These are phyloP conservation scores for Centropristis striata DNA, from an alignment of 2,113 vertebrate species.

Conservation along the genomic window DNA sequence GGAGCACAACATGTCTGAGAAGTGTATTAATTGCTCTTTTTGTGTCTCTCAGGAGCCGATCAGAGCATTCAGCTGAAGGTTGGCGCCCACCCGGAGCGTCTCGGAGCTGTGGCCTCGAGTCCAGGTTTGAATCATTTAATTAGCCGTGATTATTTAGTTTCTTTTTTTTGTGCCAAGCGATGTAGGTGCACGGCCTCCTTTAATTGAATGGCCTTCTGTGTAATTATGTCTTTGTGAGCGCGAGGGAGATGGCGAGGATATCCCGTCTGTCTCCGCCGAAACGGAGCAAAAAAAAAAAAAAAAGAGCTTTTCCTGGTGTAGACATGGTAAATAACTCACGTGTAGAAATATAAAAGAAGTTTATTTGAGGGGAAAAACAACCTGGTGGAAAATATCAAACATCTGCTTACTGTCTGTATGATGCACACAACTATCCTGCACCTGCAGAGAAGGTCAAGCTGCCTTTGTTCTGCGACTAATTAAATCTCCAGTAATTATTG, in stretches of 20 bases:
- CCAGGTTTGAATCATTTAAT: slow-evolving; percentile 77
- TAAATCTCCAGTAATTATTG: slow-evolving; percentile 73
- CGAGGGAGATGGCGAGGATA: slow-evolving; percentile 41
- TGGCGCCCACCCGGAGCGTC: slow-evolving; percentile 13
- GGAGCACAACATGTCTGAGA: slow-evolving; percentile 13
- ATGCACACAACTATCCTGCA: slow-evolving; percentile 32
- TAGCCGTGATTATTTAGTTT: slow-evolving; percentile 56
- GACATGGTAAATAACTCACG: neutral
- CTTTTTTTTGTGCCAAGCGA: slow-evolving; percentile 24
- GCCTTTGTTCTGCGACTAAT: slow-evolving; percentile 78
- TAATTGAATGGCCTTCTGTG: slow-evolving; percentile 77
- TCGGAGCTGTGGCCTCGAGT: slow-evolving; percentile 48
- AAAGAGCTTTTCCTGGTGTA: neutral
- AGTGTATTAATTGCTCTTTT: slow-evolving; percentile 3
- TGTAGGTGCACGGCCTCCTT: slow-evolving; percentile 70
- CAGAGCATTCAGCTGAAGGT: slow-evolving; percentile 29
- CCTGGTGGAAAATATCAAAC: slow-evolving; percentile 2
- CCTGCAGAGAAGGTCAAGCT: slow-evolving; percentile 60
- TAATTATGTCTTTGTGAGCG: slow-evolving; percentile 78
- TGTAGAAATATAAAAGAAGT: neutral
- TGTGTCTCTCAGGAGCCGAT: slow-evolving; percentile 20
- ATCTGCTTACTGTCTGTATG: slow-evolving; percentile 21
- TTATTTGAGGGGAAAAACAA: neutral
- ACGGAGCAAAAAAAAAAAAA: slow-evolving; percentile 17
- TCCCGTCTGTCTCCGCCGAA: slow-evolving; percentile 1